Conservation (phyloP, 2,888 invertebrate species). For the Sarcophaga variegata region DNA sequence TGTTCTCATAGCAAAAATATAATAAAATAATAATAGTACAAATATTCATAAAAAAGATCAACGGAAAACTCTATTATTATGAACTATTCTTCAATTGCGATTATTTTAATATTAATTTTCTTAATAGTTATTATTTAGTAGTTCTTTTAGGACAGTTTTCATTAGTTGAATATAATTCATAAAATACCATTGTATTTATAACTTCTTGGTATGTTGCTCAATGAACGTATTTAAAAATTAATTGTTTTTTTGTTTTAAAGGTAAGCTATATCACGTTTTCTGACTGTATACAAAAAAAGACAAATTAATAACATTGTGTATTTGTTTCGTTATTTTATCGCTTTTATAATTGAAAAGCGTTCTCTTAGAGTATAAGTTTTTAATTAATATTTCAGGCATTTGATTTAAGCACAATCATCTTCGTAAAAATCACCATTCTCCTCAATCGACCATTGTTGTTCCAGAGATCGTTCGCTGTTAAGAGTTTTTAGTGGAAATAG, state of each 20-base stretch:
- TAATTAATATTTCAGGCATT: slow-evolving; percentile 45
- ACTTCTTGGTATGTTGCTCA: slow-evolving; percentile 18
- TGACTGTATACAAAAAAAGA: slow-evolving; percentile 54
- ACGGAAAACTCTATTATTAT: background rate
- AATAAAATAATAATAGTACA: slow-evolving; percentile 34
- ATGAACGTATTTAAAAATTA: slow-evolving; percentile 43
- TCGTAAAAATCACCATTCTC: slow-evolving; percentile 69
- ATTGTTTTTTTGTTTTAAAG: slow-evolving; percentile 51
- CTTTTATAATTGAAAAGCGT: slow-evolving; percentile 44
- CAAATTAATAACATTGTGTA: slow-evolving; percentile 6
- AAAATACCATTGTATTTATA: background rate
- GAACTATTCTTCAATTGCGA: slow-evolving; percentile 25
- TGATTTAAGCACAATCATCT: slow-evolving; percentile 65
- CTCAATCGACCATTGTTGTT: slow-evolving; percentile 70
- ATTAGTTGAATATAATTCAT: slow-evolving; percentile 24
- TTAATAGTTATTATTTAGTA: slow-evolving; percentile 47
- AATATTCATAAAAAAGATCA: slow-evolving; percentile 18
- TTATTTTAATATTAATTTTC: slow-evolving; percentile 15
- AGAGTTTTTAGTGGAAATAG: slow-evolving; percentile 17
- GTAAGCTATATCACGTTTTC: slow-evolving; percentile 69
- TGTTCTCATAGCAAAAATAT: slow-evolving; percentile 34
- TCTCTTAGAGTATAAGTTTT: background rate
- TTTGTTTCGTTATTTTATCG: slow-evolving; percentile 39
- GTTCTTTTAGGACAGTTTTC: slow-evolving; percentile 51
- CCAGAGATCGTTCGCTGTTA: slow-evolving; percentile 66